A percentile compares a stretch with the other conserved stretches of the same genome.
Conservation (phyloP, 2,113 vertebrate species). For the Sphyrna mokarran region DNA sequence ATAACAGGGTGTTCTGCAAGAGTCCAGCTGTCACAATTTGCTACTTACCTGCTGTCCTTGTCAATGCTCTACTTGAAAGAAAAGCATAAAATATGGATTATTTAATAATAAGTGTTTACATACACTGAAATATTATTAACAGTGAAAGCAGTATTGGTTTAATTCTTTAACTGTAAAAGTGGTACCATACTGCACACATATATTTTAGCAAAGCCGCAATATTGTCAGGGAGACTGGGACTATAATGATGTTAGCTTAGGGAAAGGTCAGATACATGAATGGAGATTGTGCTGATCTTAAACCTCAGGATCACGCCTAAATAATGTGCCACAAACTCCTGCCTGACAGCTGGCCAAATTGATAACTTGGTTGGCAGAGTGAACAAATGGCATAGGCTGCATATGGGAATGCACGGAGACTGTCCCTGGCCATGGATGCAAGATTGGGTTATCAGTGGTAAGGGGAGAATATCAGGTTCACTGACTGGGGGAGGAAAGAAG, state of each 20-base stretch:
- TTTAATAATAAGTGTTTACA: conserved; percentile 40
- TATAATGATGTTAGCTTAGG: neutral
- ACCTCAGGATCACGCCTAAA: neutral
- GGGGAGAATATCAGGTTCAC: too few species aligned
- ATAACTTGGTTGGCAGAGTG: neutral
- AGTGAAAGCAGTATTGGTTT: neutral
- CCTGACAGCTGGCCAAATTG: neutral
- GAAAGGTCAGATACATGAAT: neutral
- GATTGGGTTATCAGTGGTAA: neutral
- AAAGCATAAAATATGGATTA: conserved; percentile 47
- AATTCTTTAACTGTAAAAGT: neutral
- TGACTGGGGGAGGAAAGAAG: neutral
- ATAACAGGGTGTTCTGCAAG: conserved; percentile 49
- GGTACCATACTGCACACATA: neutral
- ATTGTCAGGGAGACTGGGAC: neutral
- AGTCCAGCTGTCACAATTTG: conserved; percentile 44
- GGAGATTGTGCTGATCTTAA: neutral
- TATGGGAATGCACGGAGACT: neutral
- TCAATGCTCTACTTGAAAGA: conserved; percentile 41
- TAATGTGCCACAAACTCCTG: neutral
- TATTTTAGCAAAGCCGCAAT: neutral
- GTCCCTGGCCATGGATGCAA: neutral
- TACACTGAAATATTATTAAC: neutral
- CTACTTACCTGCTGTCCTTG: conserved; percentile 47
- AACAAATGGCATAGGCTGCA: neutral